These are phyloP conservation scores for Lapara coniferarum DNA, from an alignment of 2,888 invertebrate genomes.

Conservation along the genomic window DNA sequence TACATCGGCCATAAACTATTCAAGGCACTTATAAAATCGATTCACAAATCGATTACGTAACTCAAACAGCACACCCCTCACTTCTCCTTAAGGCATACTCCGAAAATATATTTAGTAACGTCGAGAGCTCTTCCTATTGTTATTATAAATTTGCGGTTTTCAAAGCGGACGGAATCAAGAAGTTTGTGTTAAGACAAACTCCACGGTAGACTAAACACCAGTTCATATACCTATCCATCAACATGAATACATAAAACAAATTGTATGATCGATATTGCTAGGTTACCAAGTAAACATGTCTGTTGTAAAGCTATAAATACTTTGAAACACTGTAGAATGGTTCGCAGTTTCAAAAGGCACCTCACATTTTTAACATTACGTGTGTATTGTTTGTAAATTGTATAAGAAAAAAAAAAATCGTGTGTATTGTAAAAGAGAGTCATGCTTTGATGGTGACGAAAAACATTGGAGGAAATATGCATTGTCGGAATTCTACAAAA, in stretches of 20 bases:
- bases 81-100: background rate
- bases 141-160: background rate
- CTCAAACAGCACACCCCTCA: too few species aligned
- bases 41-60: background rate
- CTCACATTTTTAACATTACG: too few species aligned
- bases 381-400: too few species aligned
- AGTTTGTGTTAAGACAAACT: slow-evolving; percentile 1
- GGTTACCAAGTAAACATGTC: background rate
- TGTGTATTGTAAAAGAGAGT: too few species aligned
- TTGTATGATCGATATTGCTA: background rate
- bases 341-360: too few species aligned
- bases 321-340: too few species aligned
- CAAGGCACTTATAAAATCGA: background rate
- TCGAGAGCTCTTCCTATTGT: background rate
- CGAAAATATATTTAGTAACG: background rate
- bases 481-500: too few species aligned
- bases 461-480: too few species aligned
- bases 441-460: too few species aligned
- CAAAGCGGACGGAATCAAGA: background rate
- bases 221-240: slow-evolving; percentile 12
- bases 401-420: too few species aligned
- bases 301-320: too few species aligned
- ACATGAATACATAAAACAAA: background rate
- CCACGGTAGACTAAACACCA: background rate
- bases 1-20: background rate